Conservation (phyloP, 2,888 invertebrate species). For the Agrochola lychnidis region DNA sequence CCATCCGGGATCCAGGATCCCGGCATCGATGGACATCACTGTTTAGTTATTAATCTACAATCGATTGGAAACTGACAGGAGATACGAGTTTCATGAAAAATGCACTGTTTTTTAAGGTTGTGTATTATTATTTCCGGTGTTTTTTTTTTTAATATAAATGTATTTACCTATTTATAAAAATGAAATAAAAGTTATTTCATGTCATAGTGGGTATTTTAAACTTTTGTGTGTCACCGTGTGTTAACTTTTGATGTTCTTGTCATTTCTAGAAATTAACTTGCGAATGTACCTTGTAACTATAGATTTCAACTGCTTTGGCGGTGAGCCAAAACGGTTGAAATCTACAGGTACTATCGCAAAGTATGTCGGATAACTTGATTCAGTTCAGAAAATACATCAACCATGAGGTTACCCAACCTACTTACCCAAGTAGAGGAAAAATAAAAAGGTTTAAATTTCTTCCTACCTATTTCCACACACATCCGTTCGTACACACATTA, state of each 20-base stretch:
- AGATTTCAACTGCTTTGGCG: background rate
- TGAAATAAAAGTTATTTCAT: background rate
- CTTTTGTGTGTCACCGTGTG: background rate
- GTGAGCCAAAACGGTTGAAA: background rate
- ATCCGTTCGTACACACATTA: constrained; percentile 7
- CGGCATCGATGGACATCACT: constrained; percentile 35
- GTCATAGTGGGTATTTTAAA: background rate
- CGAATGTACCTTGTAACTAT: background rate
- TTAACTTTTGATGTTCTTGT: background rate
- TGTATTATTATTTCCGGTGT: background rate
- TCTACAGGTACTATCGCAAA: background rate
- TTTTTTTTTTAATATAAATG: background rate
- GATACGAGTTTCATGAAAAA: constrained; percentile 12
- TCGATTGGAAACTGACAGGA: constrained; percentile 29
- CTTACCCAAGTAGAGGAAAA: background rate
- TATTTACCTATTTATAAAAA: background rate
- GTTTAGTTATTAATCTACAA: constrained; percentile 50
- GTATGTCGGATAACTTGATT: background rate
- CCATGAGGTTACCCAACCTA: too few species aligned
- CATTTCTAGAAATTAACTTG: background rate
- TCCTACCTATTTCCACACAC: background rate
- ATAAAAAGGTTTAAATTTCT: too few species aligned
- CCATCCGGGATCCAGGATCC: constrained; percentile 42
- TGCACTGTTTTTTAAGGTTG: background rate
- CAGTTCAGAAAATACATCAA: background rate